Evolutionary conservation across 2,888 invertebrate species (phyloP).

Genomic region (Drosophila meridionalis): DNA sequence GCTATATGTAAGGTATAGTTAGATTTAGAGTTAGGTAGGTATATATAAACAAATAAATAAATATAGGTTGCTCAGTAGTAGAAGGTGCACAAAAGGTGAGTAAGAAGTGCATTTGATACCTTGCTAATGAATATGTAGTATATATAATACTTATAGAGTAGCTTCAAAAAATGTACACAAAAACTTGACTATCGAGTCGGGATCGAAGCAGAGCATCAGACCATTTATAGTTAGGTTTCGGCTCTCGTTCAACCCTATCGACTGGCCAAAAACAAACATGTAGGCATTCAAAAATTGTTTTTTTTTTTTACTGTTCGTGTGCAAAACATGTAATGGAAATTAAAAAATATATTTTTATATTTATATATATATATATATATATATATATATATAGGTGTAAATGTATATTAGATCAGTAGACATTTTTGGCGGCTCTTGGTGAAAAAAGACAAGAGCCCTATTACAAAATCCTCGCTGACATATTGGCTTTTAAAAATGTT

Average conservation of each 20-base stretch:
- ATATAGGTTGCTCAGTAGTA: slow-evolving; percentile 64
- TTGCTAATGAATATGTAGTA: slow-evolving; percentile 59
- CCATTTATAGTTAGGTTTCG: slow-evolving; percentile 16
- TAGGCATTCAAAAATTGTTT: slow-evolving; percentile 78
- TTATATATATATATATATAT: slow-evolving; percentile 2
- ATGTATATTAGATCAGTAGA: slow-evolving; percentile 25
- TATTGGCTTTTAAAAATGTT: slow-evolving; percentile 43
- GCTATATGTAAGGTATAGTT: slow-evolving; percentile 43
- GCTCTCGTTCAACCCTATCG: slow-evolving; percentile 29
- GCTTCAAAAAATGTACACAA: slow-evolving; percentile 58
- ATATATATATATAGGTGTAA: slow-evolving; percentile 25
- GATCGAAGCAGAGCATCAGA: slow-evolving; percentile 22
- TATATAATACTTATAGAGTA: slow-evolving; percentile 65
- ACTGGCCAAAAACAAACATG: slow-evolving; percentile 77
- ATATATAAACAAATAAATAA: slow-evolving; percentile 37
- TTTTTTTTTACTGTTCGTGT: slow-evolving; percentile 51
- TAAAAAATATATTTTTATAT: slow-evolving; percentile 4
- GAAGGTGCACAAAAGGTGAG: slow-evolving; percentile 66
- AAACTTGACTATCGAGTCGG: slow-evolving; percentile 39
- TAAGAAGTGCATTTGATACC: slow-evolving; percentile 72
- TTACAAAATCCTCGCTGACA: slow-evolving; percentile 73
- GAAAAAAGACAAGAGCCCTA: slow-evolving; percentile 47
- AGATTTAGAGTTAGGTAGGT: slow-evolving; percentile 34
- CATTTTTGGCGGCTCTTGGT: slow-evolving; percentile 18
- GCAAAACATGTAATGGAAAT: slow-evolving; percentile 56